Conservation (phyloP, 2,888 invertebrate species). For the Drosophila lacicola region DNA sequence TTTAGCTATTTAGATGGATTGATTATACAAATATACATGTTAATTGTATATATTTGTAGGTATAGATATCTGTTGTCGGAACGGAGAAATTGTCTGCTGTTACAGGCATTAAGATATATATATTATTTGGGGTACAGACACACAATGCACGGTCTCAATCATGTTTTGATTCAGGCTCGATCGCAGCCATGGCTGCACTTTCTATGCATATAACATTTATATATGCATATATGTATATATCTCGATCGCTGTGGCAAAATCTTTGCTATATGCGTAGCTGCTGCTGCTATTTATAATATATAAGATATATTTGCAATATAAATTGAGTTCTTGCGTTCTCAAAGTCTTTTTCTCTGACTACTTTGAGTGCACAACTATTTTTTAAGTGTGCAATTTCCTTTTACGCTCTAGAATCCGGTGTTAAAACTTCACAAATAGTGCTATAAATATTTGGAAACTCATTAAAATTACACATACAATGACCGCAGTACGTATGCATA, state of each 20-base stretch:
- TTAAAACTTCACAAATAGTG: slow-evolving; percentile 75
- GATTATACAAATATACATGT: slow-evolving; percentile 53
- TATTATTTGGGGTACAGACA: slow-evolving; percentile 39
- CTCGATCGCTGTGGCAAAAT: slow-evolving; percentile 44
- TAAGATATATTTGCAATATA: slow-evolving; percentile 42
- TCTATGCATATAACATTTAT: slow-evolving; percentile 30
- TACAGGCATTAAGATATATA: slow-evolving; percentile 48
- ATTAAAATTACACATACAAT: slow-evolving; percentile 72
- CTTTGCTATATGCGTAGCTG: slow-evolving; percentile 57
- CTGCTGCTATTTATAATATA: slow-evolving; percentile 46
- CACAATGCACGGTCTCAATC: slow-evolving; percentile 44
- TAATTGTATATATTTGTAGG: slow-evolving; percentile 23
- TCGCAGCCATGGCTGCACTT: slow-evolving; percentile 32
- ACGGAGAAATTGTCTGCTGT: slow-evolving; percentile 52
- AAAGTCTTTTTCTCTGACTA: slow-evolving; percentile 61
- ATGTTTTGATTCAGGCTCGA: slow-evolving; percentile 34
- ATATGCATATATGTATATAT: slow-evolving; percentile 28
- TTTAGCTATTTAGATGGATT: slow-evolving; percentile 57
- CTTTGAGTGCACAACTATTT: slow-evolving; percentile 61
- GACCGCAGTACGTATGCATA: slow-evolving; percentile 22
- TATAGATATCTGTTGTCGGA: slow-evolving; percentile 39
- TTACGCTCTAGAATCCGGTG: slow-evolving; percentile 68
- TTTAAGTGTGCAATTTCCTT: slow-evolving; percentile 44
- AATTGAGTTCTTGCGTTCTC: slow-evolving; percentile 54
- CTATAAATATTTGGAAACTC: slow-evolving; percentile 77